These are phyloP conservation scores for Orthosia incerta DNA, from an alignment of 2,888 invertebrate species.

Conservation along the genomic window DNA sequence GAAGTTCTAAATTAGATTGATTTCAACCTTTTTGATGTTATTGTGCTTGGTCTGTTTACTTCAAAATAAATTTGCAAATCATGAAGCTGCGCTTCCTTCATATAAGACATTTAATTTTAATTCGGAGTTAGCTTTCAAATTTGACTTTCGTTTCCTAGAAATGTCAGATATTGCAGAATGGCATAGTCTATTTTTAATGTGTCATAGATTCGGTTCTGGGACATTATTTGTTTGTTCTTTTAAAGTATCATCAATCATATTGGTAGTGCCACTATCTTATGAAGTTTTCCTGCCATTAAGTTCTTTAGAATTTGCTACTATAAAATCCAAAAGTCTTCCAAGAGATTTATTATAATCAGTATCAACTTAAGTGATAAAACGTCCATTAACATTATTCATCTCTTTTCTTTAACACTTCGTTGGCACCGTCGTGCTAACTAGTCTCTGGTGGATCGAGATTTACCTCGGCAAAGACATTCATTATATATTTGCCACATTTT, in stretches of 20 bases:
- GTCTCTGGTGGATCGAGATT: slow-evolving; percentile 41
- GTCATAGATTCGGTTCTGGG: neutral
- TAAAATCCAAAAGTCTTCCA: neutral
- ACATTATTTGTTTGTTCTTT: slow-evolving; percentile 10
- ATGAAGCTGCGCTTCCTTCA: neutral
- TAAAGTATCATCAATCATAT: slow-evolving; percentile 8
- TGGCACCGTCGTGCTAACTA: slow-evolving; percentile 26
- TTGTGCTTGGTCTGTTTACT: neutral
- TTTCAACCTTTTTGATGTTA: neutral
- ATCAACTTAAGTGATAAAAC: slow-evolving; percentile 18
- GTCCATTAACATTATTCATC: slow-evolving; percentile 19
- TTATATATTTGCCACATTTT: slow-evolving; percentile 43
- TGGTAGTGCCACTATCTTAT: neutral
- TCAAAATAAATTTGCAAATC: neutral
- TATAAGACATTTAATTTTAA: neutral
- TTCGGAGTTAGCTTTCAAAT: neutral
- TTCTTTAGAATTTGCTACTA: neutral
- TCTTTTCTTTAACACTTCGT: slow-evolving; percentile 23
- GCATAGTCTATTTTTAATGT: slow-evolving; percentile 8
- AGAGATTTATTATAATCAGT: slow-evolving; percentile 29
- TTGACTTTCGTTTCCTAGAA: slow-evolving; percentile 12
- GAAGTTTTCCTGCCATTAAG: neutral
- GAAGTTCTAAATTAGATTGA: slow-evolving; percentile 22
- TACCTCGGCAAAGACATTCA: slow-evolving; percentile 38
- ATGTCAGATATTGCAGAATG: neutral